Percentiles rank a stretch among this genome's conserved stretches.
Conservation (phyloP, 37 sponge, comb jelly and placozoan species). For the Spongilla lacustris region DNA sequence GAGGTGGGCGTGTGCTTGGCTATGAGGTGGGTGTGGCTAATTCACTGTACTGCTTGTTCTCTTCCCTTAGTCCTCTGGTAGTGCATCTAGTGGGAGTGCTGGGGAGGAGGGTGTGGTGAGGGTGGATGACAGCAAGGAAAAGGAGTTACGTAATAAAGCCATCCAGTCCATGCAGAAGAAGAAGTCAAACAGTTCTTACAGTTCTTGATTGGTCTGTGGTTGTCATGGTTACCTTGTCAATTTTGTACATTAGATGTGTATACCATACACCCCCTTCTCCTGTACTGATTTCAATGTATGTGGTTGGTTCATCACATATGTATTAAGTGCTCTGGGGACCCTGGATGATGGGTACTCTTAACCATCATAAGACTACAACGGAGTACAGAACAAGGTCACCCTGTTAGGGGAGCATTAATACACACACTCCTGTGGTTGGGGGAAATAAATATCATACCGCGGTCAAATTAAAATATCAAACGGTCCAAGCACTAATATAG, state of each 20-base stretch:
- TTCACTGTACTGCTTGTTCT: background rate
- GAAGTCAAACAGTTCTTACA: background rate
- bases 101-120: background rate
- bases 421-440: too few relatives aligned
- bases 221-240: background rate
- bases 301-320: too few relatives aligned
- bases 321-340: too few relatives aligned
- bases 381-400: too few relatives aligned
- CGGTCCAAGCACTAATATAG: too few relatives aligned
- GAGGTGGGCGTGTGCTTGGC: background rate
- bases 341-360: too few relatives aligned
- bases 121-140: background rate
- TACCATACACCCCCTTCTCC: background rate
- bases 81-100: background rate
- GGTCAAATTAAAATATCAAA: too few relatives aligned
- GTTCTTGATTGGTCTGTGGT: background rate
- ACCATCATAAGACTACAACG: too few relatives aligned
- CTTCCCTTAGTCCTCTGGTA: background rate
- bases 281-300: background rate
- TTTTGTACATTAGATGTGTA: background rate
- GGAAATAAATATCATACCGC: too few relatives aligned
- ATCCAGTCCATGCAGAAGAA: background rate
- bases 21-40: background rate
- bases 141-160: background rate
- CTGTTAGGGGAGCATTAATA: too few relatives aligned